These are phyloP conservation scores for Megalurothrips usitatus DNA, from an alignment of 2,888 invertebrate genomes.

Conservation along the genomic window DNA sequence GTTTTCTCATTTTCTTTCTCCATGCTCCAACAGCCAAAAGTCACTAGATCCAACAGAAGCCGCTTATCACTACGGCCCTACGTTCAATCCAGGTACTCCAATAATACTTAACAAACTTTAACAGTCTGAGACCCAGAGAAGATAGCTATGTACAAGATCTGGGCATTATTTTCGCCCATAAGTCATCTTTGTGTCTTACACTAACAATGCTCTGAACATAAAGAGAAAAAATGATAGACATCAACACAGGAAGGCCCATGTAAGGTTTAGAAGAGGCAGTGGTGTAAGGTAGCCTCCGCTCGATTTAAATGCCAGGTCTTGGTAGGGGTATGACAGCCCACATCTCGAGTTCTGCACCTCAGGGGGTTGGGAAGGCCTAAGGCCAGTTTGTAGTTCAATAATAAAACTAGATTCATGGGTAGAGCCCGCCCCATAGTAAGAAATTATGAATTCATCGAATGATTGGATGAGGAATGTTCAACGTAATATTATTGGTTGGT, in stretches of 20 bases:
- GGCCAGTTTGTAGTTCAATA: conserved; percentile 14
- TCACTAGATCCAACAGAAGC: conserved; percentile 26
- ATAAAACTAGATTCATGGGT: conserved; percentile 18
- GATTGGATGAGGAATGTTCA: conserved; percentile 22
- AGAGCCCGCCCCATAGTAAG: conserved; percentile 8
- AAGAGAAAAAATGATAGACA: conserved; percentile 27
- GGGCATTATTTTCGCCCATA: conserved; percentile 19
- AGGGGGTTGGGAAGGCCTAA: not conserved
- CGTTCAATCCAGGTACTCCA: conserved; percentile 26
- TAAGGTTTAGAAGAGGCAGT: not conserved
- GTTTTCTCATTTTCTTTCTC: conserved; percentile 26
- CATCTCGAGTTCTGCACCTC: not conserved
- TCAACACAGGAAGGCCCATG: conserved; percentile 18
- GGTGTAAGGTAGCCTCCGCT: too few species aligned
- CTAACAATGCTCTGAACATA: conserved; percentile 26
- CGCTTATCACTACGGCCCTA: conserved; percentile 25
- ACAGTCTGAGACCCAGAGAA: conserved; percentile 26
- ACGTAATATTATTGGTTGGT: conserved; percentile 23
- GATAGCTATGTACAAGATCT: conserved; percentile 25
- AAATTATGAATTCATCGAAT: conserved; percentile 12
- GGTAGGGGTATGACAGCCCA: not conserved
- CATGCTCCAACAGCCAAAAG: conserved; percentile 26
- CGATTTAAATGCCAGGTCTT: not conserved
- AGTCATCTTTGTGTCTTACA: conserved; percentile 26
- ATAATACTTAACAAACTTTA: conserved; percentile 27